Conservation (phyloP, 2,797 vertebrate species). For the Austrolebias charrua region DNA sequence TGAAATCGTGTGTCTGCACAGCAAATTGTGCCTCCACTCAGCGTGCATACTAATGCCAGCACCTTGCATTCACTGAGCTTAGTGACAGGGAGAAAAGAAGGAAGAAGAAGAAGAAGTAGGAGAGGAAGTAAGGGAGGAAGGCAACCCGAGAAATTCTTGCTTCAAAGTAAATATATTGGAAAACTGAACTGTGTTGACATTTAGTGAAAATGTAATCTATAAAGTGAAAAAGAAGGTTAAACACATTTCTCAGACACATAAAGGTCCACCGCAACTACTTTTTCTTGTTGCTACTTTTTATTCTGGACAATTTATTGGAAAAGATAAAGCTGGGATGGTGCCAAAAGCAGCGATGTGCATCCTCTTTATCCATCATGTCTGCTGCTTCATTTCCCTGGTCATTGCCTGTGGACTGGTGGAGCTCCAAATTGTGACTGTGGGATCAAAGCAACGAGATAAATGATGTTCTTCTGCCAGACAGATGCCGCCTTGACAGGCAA, state of each 20-base stretch:
- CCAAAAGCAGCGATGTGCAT: slow-evolving; percentile 52
- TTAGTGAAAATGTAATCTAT: slow-evolving; percentile 56
- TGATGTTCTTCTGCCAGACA: slow-evolving; percentile 63
- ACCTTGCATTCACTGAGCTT: slow-evolving; percentile 42
- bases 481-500: slow-evolving; percentile 49
- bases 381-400: slow-evolving; percentile 64
- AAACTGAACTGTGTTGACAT: slow-evolving; percentile 57
- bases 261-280: slow-evolving; percentile 38
- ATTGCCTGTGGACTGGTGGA: slow-evolving; percentile 52
- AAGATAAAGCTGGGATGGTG: slow-evolving; percentile 30
- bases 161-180: slow-evolving; percentile 57
- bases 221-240: slow-evolving; percentile 51
- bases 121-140: slow-evolving; percentile 19
- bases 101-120: slow-evolving; percentile 4
- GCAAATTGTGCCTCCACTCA: slow-evolving; percentile 77
- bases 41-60: slow-evolving; percentile 75
- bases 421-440: slow-evolving; percentile 58
- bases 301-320: slow-evolving; percentile 31
- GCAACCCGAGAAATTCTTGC: slow-evolving; percentile 46
- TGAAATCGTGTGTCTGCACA: slow-evolving; percentile 82
- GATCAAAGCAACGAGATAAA: slow-evolving; percentile 60
- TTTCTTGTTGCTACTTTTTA: slow-evolving; percentile 35
- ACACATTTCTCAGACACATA: slow-evolving; percentile 46
- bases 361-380: slow-evolving; percentile 61
- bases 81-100: slow-evolving; percentile 19